phyloP scores from a whole-genome alignment of 2,113 vertebrate species.

The Ahaetulla prasina region DNA sequence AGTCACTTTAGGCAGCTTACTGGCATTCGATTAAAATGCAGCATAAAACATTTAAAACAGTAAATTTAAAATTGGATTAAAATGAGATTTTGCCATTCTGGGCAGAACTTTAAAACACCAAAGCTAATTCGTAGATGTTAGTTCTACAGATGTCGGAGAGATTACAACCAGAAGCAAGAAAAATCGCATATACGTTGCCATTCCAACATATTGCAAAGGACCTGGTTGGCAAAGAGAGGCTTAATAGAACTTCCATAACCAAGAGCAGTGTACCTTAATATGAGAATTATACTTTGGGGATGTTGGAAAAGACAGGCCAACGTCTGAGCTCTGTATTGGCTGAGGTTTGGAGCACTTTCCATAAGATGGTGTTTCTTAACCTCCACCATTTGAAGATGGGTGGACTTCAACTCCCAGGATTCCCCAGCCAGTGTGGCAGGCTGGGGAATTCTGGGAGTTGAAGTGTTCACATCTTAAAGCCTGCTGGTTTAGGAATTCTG shows the following conservation, averaged over 20 bases:
- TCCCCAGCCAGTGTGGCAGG: background rate
- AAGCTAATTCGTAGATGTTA: background rate
- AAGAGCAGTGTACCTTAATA: background rate
- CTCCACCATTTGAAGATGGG: background rate
- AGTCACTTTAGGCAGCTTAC: background rate
- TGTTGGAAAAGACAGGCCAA: background rate
- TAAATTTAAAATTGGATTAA: background rate
- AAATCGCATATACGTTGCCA: background rate
- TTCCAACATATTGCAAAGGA: background rate
- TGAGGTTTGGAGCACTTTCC: background rate
- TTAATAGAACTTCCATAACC: background rate
- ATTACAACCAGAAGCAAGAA: background rate
- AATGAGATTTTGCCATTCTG: background rate
- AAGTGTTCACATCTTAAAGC: too few species aligned
- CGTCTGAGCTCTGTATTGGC: background rate
- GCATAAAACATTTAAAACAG: background rate
- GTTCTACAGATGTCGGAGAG: background rate
- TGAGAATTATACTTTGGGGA: background rate
- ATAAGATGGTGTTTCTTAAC: background rate
- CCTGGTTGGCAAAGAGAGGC: background rate
- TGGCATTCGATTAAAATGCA: background rate
- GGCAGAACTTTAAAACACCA: background rate
- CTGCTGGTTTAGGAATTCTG: too few species aligned
- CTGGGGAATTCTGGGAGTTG: too few species aligned
- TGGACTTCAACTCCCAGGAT: background rate